Conservation (phyloP, 2,113 vertebrate species). For the Narcine bancroftii region DNA sequence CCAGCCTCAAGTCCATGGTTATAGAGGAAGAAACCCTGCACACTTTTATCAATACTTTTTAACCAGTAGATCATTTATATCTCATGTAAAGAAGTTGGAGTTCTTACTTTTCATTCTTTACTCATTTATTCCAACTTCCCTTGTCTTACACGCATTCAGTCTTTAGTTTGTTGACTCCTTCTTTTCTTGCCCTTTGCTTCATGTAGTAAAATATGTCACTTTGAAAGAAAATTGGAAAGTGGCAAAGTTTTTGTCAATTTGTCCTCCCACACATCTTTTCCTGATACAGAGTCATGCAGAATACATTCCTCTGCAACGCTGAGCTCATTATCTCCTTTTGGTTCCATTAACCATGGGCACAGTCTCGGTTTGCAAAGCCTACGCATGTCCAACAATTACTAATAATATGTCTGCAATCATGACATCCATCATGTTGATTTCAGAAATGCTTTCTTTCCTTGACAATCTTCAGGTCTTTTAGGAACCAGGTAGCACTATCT, state of each 20-base stretch:
- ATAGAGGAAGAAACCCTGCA: not conserved
- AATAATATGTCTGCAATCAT: conserved; percentile 6
- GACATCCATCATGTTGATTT: conserved; percentile 18
- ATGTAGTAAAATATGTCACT: conserved; percentile 39
- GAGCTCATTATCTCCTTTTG: conserved; percentile 45
- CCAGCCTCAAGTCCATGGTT: not conserved
- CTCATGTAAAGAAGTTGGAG: not conserved
- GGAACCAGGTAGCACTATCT: not conserved
- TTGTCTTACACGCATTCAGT: not conserved
- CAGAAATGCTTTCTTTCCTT: conserved; percentile 14
- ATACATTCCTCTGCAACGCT: conserved; percentile 45
- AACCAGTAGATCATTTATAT: not conserved
- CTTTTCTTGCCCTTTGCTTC: conserved; percentile 39
- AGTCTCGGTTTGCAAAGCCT: conserved; percentile 23
- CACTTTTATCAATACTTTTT: not conserved
- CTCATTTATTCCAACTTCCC: not conserved
- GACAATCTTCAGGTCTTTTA: not conserved
- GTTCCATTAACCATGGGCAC: conserved; percentile 46
- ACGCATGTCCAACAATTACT: conserved; percentile 7
- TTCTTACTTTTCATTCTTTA: not conserved
- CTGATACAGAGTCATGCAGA: conserved; percentile 43
- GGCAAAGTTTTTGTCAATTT: conserved; percentile 40
- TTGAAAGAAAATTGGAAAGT: conserved; percentile 42
- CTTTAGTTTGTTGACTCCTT: conserved; percentile 42
- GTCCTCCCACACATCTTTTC: conserved; percentile 43